phyloP scores from a whole-genome alignment of 1,140 invertebrate genomes.

The Physella acuta region DNA sequence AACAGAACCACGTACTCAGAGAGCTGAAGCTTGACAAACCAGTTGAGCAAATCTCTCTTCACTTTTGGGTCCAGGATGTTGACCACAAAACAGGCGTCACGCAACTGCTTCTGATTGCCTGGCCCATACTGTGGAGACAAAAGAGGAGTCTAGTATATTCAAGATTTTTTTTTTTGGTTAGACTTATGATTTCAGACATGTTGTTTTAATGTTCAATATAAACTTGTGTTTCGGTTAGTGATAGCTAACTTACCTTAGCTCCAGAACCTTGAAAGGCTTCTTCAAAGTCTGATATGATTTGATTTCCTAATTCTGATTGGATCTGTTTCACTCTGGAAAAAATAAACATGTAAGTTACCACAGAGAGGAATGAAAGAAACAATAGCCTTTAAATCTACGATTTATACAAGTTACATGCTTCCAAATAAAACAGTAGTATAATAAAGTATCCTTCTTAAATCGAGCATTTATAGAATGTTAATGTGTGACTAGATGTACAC shows the following conservation, averaged over 20 bases:
- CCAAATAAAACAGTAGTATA: too few relatives aligned
- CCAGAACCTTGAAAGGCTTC: constrained; percentile 82
- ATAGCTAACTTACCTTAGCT: constrained; percentile 67
- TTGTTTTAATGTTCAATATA: too few relatives aligned
- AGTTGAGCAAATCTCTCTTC: constrained; percentile 83
- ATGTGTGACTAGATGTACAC: too few relatives aligned
- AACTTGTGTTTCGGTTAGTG: too few relatives aligned
- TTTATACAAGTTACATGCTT: background rate
- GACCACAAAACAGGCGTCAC: constrained; percentile 90
- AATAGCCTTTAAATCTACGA: background rate
- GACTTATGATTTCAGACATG: background rate
- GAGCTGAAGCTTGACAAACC: constrained; percentile 88
- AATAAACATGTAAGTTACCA: background rate
- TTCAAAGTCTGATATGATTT: constrained; percentile 93
- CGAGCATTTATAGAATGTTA: too few relatives aligned
- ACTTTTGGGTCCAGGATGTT: constrained; percentile 88
- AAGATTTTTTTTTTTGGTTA: too few relatives aligned
- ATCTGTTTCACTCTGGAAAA: constrained; percentile 77
- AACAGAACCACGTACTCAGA: constrained; percentile 93
- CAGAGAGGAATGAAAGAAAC: background rate
- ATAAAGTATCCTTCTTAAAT: background rate
- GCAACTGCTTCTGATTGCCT: constrained; percentile 69
- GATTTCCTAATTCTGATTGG: constrained; percentile 79
- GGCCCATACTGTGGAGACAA: constrained; percentile 65
- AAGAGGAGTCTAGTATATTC: background rate